Percentiles rank a stretch among this genome's conserved stretches.
Evolutionary conservation across 2,113 vertebrate species (phyloP).

Genomic region (Chaenogobius annularis): DNA sequence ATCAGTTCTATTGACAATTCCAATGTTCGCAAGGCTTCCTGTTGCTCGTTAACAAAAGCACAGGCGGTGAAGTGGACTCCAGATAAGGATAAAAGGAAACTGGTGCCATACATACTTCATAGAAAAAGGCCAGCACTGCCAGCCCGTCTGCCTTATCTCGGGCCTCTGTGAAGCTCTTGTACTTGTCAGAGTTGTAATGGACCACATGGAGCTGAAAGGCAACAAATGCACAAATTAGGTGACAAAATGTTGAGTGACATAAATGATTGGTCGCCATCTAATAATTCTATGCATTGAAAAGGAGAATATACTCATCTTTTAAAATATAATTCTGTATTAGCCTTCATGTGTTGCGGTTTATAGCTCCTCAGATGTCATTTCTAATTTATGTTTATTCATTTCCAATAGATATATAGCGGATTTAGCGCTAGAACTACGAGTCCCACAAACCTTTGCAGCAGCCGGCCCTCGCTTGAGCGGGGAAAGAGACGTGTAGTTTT

Average conservation of each 20-base stretch:
- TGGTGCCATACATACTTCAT: slow-evolving; percentile 71
- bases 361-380: too few species aligned
- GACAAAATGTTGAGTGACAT: not conserved
- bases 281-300: too few species aligned
- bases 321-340: too few species aligned
- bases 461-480: too few species aligned
- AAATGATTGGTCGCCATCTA: not conserved
- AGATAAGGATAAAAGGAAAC: slow-evolving; percentile 15
- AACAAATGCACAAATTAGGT: slow-evolving; percentile 26
- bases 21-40: slow-evolving; percentile 7
- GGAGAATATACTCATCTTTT: too few species aligned
- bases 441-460: too few species aligned
- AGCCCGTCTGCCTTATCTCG: slow-evolving; percentile 80
- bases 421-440: too few species aligned
- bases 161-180: slow-evolving; percentile 81
- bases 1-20: slow-evolving; percentile 12
- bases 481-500: too few species aligned
- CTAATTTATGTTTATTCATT: too few species aligned
- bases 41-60: not conserved
- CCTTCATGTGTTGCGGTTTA: too few species aligned
- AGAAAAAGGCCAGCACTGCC: slow-evolving; percentile 86
- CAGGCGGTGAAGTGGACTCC: slow-evolving; percentile 12
- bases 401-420: too few species aligned
- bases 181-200: slow-evolving; percentile 88
- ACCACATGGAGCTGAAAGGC: slow-evolving; percentile 87